Conservation (phyloP, 2,113 vertebrate genomes). For the Montifringilla adamsi region DNA sequence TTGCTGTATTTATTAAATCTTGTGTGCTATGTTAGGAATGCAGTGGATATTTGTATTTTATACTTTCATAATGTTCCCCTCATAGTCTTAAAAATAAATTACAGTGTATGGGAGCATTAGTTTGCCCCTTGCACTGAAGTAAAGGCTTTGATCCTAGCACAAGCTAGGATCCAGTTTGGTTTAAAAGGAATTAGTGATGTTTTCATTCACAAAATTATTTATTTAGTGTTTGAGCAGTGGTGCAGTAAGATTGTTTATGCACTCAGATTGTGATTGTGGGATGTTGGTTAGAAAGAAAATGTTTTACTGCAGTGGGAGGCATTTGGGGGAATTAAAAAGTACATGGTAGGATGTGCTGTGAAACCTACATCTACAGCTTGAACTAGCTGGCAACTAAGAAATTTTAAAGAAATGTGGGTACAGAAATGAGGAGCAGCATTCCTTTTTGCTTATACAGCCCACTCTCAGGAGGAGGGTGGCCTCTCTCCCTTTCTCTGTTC, state of each 20-base stretch:
- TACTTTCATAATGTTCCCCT: neutral
- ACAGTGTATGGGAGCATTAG: neutral
- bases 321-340: neutral
- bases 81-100: neutral
- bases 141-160: neutral
- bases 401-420: neutral
- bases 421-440: neutral
- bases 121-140: neutral
- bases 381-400: neutral
- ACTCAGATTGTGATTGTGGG: neutral
- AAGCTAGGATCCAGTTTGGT: neutral
- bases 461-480: neutral
- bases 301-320: neutral
- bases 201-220: neutral
- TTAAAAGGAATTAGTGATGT: neutral
- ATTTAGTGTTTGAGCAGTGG: neutral
- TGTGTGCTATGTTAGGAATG: neutral
- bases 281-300: neutral
- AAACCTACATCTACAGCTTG: neutral
- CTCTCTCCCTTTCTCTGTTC: accelerated
- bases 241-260: neutral
- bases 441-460: neutral
- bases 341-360: neutral
- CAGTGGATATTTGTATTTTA: neutral
- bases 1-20: neutral